Conservation (phyloP, 2,797 vertebrate genomes). For the Allobates femoralis region DNA sequence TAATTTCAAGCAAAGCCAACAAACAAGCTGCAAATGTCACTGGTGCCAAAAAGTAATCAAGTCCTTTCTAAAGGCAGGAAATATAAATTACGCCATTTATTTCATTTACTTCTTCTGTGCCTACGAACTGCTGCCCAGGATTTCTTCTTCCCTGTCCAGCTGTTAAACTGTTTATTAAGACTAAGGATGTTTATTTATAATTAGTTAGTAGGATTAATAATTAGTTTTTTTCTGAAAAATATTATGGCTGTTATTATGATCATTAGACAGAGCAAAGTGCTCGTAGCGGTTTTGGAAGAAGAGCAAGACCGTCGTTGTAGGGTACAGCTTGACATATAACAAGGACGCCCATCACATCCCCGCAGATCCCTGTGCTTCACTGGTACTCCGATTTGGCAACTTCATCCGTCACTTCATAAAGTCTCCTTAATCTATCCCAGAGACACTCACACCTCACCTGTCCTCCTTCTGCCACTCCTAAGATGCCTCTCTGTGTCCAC, state of each 20-base stretch:
- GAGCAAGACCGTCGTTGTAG: too few species aligned
- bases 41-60: slow-evolving; percentile 41
- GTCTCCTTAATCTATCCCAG: too few species aligned
- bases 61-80: slow-evolving; percentile 32
- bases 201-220: not conserved
- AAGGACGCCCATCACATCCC: too few species aligned
- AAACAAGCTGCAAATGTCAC: slow-evolving; percentile 36
- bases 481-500: too few species aligned
- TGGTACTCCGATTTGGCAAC: too few species aligned
- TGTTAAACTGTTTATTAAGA: not conserved
- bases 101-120: slow-evolving; percentile 24
- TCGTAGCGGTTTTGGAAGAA: too few species aligned
- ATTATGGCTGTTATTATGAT: not conserved
- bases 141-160: slow-evolving; percentile 30
- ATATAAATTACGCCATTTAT: slow-evolving; percentile 23
- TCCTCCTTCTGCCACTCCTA: too few species aligned
- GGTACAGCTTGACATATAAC: too few species aligned
- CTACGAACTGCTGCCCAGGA: slow-evolving; percentile 15
- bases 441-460: too few species aligned
- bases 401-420: too few species aligned
- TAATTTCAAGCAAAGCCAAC: slow-evolving; percentile 42
- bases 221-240: not conserved
- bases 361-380: too few species aligned
- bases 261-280: too few species aligned
- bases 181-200: slow-evolving; percentile 18